phyloP scores from a whole-genome alignment of 1,140 invertebrate species.

The Gonatopus flavifemur region DNA sequence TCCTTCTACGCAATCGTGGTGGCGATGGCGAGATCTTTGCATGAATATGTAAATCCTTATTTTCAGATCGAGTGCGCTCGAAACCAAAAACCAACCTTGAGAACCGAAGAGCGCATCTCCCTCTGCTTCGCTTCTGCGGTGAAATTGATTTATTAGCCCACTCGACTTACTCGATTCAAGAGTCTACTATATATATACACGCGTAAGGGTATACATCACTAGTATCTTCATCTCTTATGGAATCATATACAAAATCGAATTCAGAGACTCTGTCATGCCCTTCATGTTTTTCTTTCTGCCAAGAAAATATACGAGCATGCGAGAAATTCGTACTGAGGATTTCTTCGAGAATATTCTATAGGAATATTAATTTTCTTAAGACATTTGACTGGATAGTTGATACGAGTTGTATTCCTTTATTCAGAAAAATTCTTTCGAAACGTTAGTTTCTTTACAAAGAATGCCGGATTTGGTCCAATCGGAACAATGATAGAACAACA shows the following conservation, averaged over 20 bases:
- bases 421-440: no score
- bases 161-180: conserved; percentile 32
- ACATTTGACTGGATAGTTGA: no score
- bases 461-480: no score
- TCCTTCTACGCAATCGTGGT: conserved; percentile 40
- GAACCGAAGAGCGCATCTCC: conserved; percentile 35
- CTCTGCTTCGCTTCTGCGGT: conserved; percentile 31
- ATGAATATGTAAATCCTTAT: conserved; percentile 61
- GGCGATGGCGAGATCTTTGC: conserved; percentile 49
- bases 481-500: no score
- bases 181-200: conserved; percentile 4
- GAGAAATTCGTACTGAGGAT: no score
- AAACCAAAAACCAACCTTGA: conserved; percentile 56
- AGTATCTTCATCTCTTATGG: no score
- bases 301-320: no score
- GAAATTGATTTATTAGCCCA: conserved; percentile 57
- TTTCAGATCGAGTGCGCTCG: conserved; percentile 57
- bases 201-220: conserved; percentile 9
- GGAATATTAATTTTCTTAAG: no score
- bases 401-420: no score
- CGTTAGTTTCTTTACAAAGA: no score
- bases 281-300: background rate
- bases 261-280: background rate
- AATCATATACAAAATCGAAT: conserved; percentile 17
- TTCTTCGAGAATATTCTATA: no score